These are phyloP conservation scores for Drosophila barbarae DNA, from an alignment of 2,888 invertebrate genomes.

Conservation along the genomic window DNA sequence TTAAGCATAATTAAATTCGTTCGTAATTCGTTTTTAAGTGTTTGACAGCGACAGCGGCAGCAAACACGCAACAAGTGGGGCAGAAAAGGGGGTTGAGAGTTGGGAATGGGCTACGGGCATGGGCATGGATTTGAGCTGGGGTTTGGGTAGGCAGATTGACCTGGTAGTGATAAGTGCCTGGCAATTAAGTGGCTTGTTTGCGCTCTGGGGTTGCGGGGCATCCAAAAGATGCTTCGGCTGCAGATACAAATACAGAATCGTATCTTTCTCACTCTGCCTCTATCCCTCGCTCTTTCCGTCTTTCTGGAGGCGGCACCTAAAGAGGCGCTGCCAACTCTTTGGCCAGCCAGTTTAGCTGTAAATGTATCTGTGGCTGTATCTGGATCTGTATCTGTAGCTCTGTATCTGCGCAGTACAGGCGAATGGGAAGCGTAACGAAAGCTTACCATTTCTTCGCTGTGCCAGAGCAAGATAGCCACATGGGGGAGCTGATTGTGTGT, in stretches of 20 bases:
- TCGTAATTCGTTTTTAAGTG: conserved; percentile 73
- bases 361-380: conserved; percentile 13
- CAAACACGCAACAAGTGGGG: conserved; percentile 65
- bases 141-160: conserved; percentile 38
- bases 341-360: conserved; percentile 60
- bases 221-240: conserved; percentile 5
- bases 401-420: conserved; percentile 74
- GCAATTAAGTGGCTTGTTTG: conserved; percentile 42
- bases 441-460: conserved; percentile 45
- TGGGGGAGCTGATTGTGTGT: conserved; percentile 10
- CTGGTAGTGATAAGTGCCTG: conserved; percentile 54
- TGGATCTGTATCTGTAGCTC: conserved; percentile 18
- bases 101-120: not conserved
- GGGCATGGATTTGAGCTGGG: not conserved
- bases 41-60: conserved; percentile 37
- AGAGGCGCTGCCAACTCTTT: conserved; percentile 44
- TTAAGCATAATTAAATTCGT: conserved; percentile 71
- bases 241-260: not conserved
- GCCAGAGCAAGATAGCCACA: conserved; percentile 27
- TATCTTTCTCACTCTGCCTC: conserved; percentile 8
- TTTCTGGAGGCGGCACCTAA: conserved; percentile 48
- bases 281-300: conserved; percentile 24
- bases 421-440: conserved; percentile 64
- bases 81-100: not conserved
- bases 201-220: conserved; percentile 10